These are phyloP conservation scores for Pyxicephalus adspersus DNA, from an alignment of 2,113 vertebrate species.

Conservation along the genomic window DNA sequence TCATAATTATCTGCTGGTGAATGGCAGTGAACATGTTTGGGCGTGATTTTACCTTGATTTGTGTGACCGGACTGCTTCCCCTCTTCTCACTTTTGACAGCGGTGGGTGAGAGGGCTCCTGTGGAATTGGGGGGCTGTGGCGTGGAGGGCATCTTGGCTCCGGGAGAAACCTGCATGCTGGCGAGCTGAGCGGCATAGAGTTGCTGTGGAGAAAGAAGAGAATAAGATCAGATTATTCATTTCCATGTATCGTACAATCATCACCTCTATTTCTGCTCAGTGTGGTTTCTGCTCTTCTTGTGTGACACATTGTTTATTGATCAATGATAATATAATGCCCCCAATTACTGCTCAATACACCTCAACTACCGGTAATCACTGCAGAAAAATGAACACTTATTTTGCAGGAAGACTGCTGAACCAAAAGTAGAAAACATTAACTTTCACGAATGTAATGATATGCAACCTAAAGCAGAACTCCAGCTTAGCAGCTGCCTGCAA, in stretches of 20 bases:
- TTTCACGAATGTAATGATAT: no score
- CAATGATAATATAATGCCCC: no score
- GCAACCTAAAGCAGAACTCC: no score
- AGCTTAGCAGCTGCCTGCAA: no score
- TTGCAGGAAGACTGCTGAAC: no score
- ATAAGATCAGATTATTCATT: constrained; percentile 57
- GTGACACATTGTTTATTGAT: neutral
- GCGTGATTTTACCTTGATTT: constrained; percentile 85
- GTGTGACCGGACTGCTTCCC: constrained; percentile 93
- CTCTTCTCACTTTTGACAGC: constrained; percentile 97
- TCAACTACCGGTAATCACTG: no score
- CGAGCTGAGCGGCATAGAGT: constrained; percentile 97
- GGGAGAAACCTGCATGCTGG: constrained; percentile 99
- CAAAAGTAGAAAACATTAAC: no score
- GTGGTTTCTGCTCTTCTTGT: constrained; percentile 44
- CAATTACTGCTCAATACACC: no score
- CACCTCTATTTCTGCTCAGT: no score
- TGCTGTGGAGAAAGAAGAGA: constrained; percentile 84
- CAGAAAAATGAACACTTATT: no score
- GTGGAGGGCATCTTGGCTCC: constrained; percentile 97
- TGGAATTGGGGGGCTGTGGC: constrained; percentile 88
- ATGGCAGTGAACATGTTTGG: neutral
- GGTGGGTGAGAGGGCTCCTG: constrained; percentile 92
- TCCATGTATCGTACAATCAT: no score
- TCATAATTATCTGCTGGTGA: no score